Evolutionary conservation across 2,797 vertebrate genomes (phyloP).

Genomic region (Neostethus bicornis): DNA sequence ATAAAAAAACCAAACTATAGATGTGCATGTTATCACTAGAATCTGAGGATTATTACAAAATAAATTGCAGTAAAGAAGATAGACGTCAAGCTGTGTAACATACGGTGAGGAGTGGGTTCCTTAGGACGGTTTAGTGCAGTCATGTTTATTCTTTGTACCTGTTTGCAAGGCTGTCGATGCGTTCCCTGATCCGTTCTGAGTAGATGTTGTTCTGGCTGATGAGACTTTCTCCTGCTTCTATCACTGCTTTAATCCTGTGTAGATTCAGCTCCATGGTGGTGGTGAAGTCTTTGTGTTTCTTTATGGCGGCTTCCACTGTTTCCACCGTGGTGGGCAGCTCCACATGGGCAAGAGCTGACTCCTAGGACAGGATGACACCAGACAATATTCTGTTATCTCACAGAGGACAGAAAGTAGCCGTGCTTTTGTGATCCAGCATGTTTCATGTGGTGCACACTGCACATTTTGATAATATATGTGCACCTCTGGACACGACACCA

Average conservation of each 20-base stretch:
- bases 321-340: conserved; percentile 88
- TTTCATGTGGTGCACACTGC: too few species aligned
- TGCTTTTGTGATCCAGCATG: too few species aligned
- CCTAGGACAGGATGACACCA: conserved; percentile 66
- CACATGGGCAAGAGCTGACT: conserved; percentile 81
- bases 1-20: too few species aligned
- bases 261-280: conserved; percentile 92
- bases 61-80: too few species aligned
- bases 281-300: conserved; percentile 90
- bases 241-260: conserved; percentile 86
- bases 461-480: too few species aligned
- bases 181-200: conserved; percentile 83
- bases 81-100: too few species aligned
- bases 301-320: conserved; percentile 84
- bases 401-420: too few species aligned
- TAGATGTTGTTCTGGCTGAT: conserved; percentile 89
- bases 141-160: conserved; percentile 72
- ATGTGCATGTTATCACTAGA: too few species aligned
- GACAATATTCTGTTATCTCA: neutral
- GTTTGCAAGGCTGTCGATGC: conserved; percentile 80
- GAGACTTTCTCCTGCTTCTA: conserved; percentile 89
- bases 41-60: too few species aligned
- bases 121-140: too few species aligned
- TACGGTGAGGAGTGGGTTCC: too few species aligned
- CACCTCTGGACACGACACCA: too few species aligned